Evolutionary conservation across 2,888 invertebrate genomes (phyloP), one percentile per base, ranked within the genome.

Genomic region (Thymelicus acteon): DNA sequence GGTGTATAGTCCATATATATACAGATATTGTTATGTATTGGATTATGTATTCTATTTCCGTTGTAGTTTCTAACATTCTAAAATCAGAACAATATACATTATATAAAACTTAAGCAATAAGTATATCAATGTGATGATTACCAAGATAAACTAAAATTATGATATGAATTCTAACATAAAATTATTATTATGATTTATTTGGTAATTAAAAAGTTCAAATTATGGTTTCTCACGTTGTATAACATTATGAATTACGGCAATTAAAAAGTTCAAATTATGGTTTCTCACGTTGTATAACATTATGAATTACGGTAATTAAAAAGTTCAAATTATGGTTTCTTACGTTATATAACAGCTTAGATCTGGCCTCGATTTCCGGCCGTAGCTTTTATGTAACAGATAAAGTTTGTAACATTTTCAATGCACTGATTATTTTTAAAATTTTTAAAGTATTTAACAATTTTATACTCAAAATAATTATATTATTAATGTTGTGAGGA

Each of bases 1-100:
- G 67, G 40, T 67, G 19, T 10, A 60, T 67, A 44, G 39, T 58
- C 39, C 13, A 48, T 48, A 40, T 67, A 67, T 67, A 49, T 67
- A 67, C 67, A 67, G 15, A 49, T 19, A 60, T 49, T 67, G 44
- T 19, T 52, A 54, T 54, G 54, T 24, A n/a, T 6, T 24, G 24
- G 54, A 12, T 54, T 54, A 24, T 2, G 40, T 12, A 44, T 3
- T 10, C 12, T 10, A 12, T 12, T 31, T 31, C 2, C 31, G 2
- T 47, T 24, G 10, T 19, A 8, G 54, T 54, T 54, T 54, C 54
- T 31, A 31, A 5, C 31, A 31, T 31, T 31, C 31, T 31, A 31
- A 54, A 15, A 54, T 54, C 54, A 54, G 54, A 54, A 54, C 54
- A 54, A 54, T 54, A 31, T 54, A 54, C 54, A 10, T 52, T 52